Evolutionary conservation across 2,797 vertebrate genomes (phyloP), one percentile per base, ranked within the genome.

Genomic region (Manis javanica): DNA sequence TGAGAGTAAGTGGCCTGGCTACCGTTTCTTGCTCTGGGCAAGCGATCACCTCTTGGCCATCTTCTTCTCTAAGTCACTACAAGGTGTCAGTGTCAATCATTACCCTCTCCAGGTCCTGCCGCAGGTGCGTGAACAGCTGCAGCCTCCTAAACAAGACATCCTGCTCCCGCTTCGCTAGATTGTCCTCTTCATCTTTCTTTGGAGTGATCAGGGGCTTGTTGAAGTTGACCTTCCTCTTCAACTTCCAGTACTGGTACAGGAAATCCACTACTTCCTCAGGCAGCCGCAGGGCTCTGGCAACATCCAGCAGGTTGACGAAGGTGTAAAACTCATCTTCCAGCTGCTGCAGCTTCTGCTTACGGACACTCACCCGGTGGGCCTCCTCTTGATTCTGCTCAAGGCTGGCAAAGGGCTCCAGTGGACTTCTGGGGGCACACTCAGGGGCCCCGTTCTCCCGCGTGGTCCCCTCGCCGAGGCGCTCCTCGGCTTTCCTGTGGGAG

Each of bases 31-130:
- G 87, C 94, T 89, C 96, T 31, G 69, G 91, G 90, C 95, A 46
- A 86, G 84, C 9, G 23, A 84, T 39, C 51, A 77, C 87, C 97
- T 93, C 96, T 87, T 72, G 85, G 93, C 83, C 2, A 55, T 97
- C 97, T 68, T 98, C 97, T 96, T 94, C 63, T 82, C 97, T 98
- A 98, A 39, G 97, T 64, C 96, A 96, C 92, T 96, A 97, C 69
- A 97, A 93, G 89, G 96, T 78, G 96, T 97, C 96, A 64, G 97
- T 96, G 97, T 97, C 97, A 34, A 96, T 96, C 87, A 98, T 98
- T 99, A 99, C 99, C 99, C 99, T 98, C 98, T 99, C 99, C 97
- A 99, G 99, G 98, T 99, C 99, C 98, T 99, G 99, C 3, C 99
- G 99, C 90, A 99, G 99, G 97, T 99, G 99, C 0, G 99, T 99